These are phyloP conservation scores for Drosophila tanythrix DNA, from an alignment of 2,888 invertebrate species.

Conservation along the genomic window DNA sequence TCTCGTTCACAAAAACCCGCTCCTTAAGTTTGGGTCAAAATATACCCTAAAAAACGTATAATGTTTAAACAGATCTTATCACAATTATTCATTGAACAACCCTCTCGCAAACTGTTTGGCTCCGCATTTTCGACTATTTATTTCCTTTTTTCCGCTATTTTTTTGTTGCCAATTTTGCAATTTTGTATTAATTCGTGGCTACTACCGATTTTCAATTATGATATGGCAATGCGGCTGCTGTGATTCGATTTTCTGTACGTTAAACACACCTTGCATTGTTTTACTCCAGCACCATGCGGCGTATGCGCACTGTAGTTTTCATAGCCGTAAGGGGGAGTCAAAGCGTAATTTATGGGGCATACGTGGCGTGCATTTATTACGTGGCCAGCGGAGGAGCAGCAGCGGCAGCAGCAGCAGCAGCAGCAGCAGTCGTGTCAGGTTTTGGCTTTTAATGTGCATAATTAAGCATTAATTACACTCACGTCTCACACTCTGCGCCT, in stretches of 20 bases:
- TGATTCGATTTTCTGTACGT: slow-evolving; percentile 36
- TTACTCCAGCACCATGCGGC: slow-evolving; percentile 23
- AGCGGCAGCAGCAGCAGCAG: slow-evolving; percentile 36
- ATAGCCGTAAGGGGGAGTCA: slow-evolving; percentile 33
- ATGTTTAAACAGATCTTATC: not conserved
- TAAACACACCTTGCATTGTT: not conserved
- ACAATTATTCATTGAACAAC: slow-evolving; percentile 10
- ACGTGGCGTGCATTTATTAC: slow-evolving; percentile 74
- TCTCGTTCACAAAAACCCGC: not conserved
- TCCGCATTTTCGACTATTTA: slow-evolving; percentile 10
- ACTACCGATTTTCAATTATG: slow-evolving; percentile 68
- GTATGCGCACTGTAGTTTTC: slow-evolving; percentile 60
- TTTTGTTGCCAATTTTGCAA: slow-evolving; percentile 35
- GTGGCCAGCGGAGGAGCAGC: slow-evolving; percentile 46
- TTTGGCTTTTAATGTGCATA: slow-evolving; percentile 81
- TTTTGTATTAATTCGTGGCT: slow-evolving; percentile 48
- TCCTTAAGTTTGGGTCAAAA: not conserved
- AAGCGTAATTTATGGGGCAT: slow-evolving; percentile 72
- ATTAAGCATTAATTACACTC: slow-evolving; percentile 79
- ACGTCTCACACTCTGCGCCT: slow-evolving; percentile 26
- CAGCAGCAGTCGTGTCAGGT: slow-evolving; percentile 58
- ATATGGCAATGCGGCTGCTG: slow-evolving; percentile 34
- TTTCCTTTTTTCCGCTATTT: not conserved
- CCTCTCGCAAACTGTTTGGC: slow-evolving; percentile 31
- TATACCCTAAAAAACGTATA: not conserved